A percentile compares a stretch with the other conserved stretches of the same genome.
These are phyloP conservation scores for Dinocampus coccinellae DNA, from an alignment of 2,888 invertebrate genomes.

Conservation along the genomic window DNA sequence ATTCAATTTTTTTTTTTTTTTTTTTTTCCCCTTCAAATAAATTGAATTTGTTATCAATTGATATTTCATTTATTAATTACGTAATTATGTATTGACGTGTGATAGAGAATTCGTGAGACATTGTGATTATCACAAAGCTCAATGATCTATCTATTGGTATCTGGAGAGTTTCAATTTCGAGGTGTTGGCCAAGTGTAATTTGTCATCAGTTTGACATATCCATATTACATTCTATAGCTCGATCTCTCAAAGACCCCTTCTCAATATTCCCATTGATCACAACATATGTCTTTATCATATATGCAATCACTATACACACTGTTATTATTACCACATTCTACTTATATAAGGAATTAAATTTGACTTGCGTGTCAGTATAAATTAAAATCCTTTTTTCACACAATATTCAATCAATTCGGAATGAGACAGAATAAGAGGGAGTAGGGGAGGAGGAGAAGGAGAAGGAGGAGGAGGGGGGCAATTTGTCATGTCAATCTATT, in stretches of 20 bases:
- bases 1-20: too few species aligned
- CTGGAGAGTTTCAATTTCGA: conserved; percentile 5
- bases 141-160: neutral
- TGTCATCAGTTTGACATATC: conserved; percentile 54
- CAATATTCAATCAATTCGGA: neutral
- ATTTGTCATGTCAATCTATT: conserved; percentile 20
- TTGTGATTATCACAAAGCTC: neutral
- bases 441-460: too few species aligned
- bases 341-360: neutral
- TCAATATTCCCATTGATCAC: conserved; percentile 42
- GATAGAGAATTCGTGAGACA: neutral
- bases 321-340: neutral
- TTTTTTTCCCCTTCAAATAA: too few species aligned
- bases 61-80: neutral
- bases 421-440: too few species aligned
- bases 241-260: conserved; percentile 33
- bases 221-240: conserved; percentile 48
- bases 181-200: conserved; percentile 41
- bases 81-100: neutral
- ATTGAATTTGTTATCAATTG: neutral
- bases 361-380: neutral
- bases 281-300: neutral
- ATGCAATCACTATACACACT: neutral
- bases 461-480: too few species aligned
- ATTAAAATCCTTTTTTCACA: conserved; percentile 16